phyloP scores from a whole-genome alignment of 2,797 vertebrate species.

The Chrysolophus pictus region DNA sequence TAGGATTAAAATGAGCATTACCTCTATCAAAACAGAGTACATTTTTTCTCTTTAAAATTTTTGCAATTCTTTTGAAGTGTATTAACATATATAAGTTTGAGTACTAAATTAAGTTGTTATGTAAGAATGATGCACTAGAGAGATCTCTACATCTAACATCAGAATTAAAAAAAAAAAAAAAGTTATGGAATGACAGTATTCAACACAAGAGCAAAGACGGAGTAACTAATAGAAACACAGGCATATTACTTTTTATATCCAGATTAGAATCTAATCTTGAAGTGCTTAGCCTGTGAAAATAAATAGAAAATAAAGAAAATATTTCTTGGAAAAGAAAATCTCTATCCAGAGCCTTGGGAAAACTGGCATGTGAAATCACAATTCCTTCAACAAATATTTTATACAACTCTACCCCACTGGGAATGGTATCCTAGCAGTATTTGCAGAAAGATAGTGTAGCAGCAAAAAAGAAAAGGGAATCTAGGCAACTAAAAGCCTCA shows the following conservation, averaged over 20 bases:
- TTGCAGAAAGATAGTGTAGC: background rate
- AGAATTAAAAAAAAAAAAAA: background rate
- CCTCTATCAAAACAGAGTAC: background rate
- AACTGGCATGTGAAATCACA: background rate
- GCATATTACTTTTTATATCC: background rate
- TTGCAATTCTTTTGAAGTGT: fast-evolving
- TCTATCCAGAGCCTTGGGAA: background rate
- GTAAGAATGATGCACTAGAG: background rate
- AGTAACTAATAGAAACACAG: background rate
- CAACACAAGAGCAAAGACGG: background rate
- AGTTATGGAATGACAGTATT: background rate
- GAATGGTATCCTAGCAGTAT: background rate
- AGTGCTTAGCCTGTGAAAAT: background rate
- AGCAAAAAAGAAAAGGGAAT: background rate
- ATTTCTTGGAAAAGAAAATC: background rate
- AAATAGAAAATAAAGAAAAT: background rate
- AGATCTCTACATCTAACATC: background rate
- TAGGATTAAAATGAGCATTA: background rate
- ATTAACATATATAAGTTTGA: background rate
- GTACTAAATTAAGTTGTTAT: background rate
- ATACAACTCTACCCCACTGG: background rate
- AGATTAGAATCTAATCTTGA: background rate
- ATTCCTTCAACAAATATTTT: background rate
- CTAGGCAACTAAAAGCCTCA: background rate
- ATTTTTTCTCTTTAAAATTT: background rate